Conservation (phyloP, 92 coral and sea anemone species). For the Porites evermanni region DNA sequence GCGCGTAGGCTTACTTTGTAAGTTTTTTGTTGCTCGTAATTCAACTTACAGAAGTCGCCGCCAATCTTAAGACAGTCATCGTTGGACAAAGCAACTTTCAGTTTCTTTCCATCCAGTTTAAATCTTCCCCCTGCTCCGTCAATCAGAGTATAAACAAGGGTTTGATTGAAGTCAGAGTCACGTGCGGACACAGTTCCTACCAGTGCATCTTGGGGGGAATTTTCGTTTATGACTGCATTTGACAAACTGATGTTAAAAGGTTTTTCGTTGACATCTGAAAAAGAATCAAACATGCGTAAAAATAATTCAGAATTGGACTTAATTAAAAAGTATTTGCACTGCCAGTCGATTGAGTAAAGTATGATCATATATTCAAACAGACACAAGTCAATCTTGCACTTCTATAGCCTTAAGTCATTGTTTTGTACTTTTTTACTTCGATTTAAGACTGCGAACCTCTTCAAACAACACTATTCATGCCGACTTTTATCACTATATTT, state of each 20-base stretch:
- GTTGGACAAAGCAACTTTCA: constrained; percentile 77
- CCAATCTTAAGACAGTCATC: constrained; percentile 76
- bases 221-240: constrained; percentile 70
- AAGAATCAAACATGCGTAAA: background rate
- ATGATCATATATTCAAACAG: too few relatives aligned
- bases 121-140: constrained; percentile 87
- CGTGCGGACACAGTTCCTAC: constrained; percentile 73
- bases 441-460: too few relatives aligned
- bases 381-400: too few relatives aligned
- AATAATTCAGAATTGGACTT: too few relatives aligned
- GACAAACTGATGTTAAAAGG: constrained; percentile 81
- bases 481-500: too few relatives aligned
- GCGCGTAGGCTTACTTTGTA: constrained; percentile 88
- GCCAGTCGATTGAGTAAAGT: too few relatives aligned
- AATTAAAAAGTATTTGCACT: too few relatives aligned
- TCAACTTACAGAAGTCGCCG: constrained; percentile 81
- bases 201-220: constrained; percentile 72
- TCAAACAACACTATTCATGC: too few relatives aligned
- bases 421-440: too few relatives aligned
- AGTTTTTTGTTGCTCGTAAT: constrained; percentile 75
- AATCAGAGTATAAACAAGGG: constrained; percentile 72
- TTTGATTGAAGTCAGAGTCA: constrained; percentile 86
- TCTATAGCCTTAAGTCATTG: too few relatives aligned
- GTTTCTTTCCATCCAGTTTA: constrained; percentile 71
- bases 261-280: constrained; percentile 88